phyloP scores from a whole-genome alignment of 2,113 vertebrate genomes.

The Barnardius zonarius region DNA sequence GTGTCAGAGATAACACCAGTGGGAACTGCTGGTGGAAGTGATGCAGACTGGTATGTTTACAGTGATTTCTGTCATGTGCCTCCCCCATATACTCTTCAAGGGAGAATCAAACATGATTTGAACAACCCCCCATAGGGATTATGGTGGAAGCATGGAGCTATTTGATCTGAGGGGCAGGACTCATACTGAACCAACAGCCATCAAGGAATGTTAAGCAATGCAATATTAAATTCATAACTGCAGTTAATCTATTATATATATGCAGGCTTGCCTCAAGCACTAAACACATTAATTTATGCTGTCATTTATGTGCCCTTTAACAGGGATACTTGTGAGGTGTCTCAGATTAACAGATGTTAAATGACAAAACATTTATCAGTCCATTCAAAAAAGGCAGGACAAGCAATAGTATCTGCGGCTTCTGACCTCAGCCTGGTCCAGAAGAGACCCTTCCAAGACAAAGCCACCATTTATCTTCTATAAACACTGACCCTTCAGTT shows the following conservation, averaged over 20 bases:
- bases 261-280: not conserved
- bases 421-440: not conserved
- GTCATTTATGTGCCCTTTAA: not conserved
- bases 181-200: not conserved
- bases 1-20: constrained; percentile 54
- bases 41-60: constrained; percentile 12
- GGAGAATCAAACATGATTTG: not conserved
- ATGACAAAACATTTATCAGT: not conserved
- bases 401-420: not conserved
- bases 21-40: constrained; percentile 16
- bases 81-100: not conserved
- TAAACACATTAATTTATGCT: not conserved
- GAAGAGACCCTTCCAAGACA: not conserved
- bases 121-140: not conserved
- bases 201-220: not conserved
- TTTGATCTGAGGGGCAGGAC: not conserved
- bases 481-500: not conserved
- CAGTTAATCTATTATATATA: not conserved
- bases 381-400: not conserved
- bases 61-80: not conserved
- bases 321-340: not conserved
- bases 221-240: not conserved
- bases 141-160: not conserved
- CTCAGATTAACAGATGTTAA: not conserved
- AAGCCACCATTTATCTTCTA: not conserved